Evolutionary conservation across 2,888 invertebrate genomes (phyloP), one percentile per base, ranked within the genome.

Genomic region (Campopleginae sp.): DNA sequence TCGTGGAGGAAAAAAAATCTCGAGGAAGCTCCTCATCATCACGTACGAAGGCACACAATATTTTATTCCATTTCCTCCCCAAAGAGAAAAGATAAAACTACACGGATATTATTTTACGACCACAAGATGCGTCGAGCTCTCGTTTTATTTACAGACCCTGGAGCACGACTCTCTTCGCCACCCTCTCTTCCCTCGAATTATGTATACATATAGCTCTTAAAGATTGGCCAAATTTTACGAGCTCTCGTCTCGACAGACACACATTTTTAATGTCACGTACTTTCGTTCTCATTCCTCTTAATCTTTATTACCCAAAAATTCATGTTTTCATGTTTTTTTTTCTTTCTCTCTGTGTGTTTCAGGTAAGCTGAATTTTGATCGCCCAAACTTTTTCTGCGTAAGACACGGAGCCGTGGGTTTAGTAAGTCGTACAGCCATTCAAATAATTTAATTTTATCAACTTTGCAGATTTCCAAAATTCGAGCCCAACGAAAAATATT

Each of bases 331-430:
- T 72, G 68, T 70, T 66, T 19, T 70, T 66, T 19, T 71, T 82
- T 78, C 75, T 65, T 19, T 80, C 77, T 85, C 86, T 23, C 77
- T 71, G 68, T 65, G 27, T 82, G 84, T 86, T 87, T 23, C 85
- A 87, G 87, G 87, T 87, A 86, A 87, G 87, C 79, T 33, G 70
- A 75, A 80, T 27, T 46, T 75, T 74, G 27, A 8, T 19, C 12
- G 27, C 44, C 6, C 12, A 12, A 23, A 58, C 54, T 27, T 58
- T 58, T 58, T 12, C 14, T 27, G 27, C 27, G 4, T 58, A 27
- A 12, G 12, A 27, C 12, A 58, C 14, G 54, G 12, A 51, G 27
- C 10, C 14, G 27, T 4, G 8, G 54, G 27, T 58, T 58, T 27
- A 58, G 54, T 66, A 19, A 66, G 19, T 33, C 44, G 14, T 27